Conservation (phyloP, 2,797 vertebrate genomes). For the Onychomys arenicola region DNA sequence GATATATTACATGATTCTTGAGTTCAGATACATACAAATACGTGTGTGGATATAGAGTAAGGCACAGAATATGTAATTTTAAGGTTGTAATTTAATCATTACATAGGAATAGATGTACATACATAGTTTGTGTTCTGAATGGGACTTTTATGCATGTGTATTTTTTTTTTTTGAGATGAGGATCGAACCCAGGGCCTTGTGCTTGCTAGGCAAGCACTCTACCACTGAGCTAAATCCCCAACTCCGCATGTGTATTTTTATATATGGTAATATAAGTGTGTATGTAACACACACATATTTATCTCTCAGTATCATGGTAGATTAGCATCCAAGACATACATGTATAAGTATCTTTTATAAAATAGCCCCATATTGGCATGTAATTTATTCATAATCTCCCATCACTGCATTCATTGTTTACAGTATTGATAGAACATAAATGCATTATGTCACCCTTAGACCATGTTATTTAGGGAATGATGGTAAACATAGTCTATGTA, state of each 20-base stretch:
- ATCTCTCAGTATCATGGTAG: background rate
- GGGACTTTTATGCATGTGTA: background rate
- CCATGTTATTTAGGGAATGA: background rate
- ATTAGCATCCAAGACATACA: background rate
- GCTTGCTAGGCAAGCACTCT: no score
- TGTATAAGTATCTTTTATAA: background rate
- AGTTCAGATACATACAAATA: background rate
- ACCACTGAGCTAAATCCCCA: no score
- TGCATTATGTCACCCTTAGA: background rate
- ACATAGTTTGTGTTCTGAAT: background rate
- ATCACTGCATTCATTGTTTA: background rate
- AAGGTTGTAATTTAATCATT: background rate
- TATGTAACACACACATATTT: background rate
- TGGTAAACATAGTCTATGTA: background rate
- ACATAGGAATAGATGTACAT: background rate
- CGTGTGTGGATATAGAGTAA: background rate
- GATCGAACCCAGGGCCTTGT: no score
- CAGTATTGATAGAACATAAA: background rate
- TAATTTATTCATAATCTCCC: background rate
- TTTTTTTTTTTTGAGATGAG: no score
- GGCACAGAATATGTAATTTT: background rate
- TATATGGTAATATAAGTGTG: background rate
- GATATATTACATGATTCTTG: background rate
- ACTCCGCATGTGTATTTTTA: background rate
- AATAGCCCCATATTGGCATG: background rate